Evolutionary conservation across 2,888 invertebrate genomes (phyloP).

Genomic region (Caenorhabditis sp.): DNA sequence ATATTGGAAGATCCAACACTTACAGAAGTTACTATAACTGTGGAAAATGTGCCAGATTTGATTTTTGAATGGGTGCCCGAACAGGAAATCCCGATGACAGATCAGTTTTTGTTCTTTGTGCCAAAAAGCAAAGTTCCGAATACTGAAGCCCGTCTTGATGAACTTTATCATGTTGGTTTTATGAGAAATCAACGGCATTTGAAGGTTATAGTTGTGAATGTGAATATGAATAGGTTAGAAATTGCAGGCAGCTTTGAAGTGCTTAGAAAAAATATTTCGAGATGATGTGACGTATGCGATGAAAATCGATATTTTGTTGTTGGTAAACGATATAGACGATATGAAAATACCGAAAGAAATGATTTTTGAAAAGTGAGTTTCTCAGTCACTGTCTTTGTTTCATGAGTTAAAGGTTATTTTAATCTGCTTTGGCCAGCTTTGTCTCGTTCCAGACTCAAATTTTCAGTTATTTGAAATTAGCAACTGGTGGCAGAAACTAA

Average conservation of each 20-base stretch:
- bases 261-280: constrained; percentile 21
- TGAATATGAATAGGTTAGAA: background rate
- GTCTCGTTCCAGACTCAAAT: too few relatives aligned
- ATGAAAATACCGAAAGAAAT: constrained; percentile 22
- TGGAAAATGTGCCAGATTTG: constrained; percentile 24
- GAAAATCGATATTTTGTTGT: constrained; percentile 31
- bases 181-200: constrained; percentile 37
- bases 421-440: too few relatives aligned
- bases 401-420: too few relatives aligned
- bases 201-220: constrained; percentile 7
- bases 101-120: constrained; percentile 34
- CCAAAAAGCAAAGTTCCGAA: constrained; percentile 24
- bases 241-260: constrained; percentile 24
- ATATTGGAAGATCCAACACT: background rate
- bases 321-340: constrained; percentile 36
- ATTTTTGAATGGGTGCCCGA: constrained; percentile 36
- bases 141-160: constrained; percentile 23
- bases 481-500: too few relatives aligned
- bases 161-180: constrained; percentile 41
- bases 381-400: too few relatives aligned
- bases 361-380: constrained; percentile 32
- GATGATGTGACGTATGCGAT: constrained; percentile 11
- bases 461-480: too few relatives aligned
- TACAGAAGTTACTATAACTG: constrained; percentile 4
- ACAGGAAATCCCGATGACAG: constrained; percentile 19